These are phyloP conservation scores for Pogonus chalceus DNA, from an alignment of 1,140 invertebrate species.

Conservation along the genomic window DNA sequence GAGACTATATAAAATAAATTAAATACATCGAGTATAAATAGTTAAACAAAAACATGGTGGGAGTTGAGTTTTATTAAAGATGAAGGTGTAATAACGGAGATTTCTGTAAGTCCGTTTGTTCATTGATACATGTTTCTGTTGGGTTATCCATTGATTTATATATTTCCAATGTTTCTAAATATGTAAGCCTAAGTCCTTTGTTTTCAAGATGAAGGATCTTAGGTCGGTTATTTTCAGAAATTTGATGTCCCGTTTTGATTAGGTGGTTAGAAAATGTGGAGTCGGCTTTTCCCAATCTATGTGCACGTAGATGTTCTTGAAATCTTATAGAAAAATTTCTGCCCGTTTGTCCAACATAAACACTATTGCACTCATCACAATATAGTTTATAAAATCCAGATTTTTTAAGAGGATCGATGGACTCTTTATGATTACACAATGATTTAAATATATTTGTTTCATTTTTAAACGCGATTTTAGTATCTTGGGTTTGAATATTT, in stretches of 20 bases:
- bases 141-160: background rate
- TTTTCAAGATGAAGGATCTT: background rate
- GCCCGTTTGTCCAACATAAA: background rate
- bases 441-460: no score
- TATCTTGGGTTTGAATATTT: no score
- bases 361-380: background rate
- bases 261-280: background rate
- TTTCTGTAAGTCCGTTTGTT: background rate
- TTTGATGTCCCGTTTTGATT: background rate
- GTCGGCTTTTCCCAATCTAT: background rate
- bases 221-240: background rate
- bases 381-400: background rate
- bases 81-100: background rate
- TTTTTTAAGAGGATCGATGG: background rate
- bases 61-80: no score
- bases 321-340: background rate
- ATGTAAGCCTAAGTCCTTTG: slow-evolving; percentile 2
- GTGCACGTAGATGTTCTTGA: background rate
- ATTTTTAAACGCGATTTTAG: no score
- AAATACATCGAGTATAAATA: no score
- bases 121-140: background rate
- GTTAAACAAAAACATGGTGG: no score
- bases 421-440: background rate
- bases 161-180: slow-evolving; percentile 2
- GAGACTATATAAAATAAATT: no score